These are phyloP conservation scores for Eriosoma lanigerum DNA, from an alignment of 1,140 invertebrate genomes.

Conservation along the genomic window DNA sequence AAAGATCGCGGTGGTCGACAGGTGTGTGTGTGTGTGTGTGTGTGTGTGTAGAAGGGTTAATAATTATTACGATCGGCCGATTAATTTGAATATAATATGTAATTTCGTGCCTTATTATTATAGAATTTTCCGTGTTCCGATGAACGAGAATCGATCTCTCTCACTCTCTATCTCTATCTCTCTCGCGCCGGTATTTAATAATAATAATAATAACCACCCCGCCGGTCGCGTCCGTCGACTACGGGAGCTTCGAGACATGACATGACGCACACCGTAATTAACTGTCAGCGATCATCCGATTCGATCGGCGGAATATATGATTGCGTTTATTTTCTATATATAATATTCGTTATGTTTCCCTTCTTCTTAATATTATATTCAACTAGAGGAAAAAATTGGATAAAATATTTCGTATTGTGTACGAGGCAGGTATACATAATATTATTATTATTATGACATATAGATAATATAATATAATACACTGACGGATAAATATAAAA, in stretches of 20 bases:
- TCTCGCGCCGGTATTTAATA: constrained; percentile 18
- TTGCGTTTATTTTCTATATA: not conserved
- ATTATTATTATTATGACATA: not conserved
- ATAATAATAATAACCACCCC: constrained; percentile 23
- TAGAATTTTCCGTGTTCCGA: constrained; percentile 28
- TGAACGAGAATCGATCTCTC: constrained; percentile 43
- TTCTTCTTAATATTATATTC: constrained; percentile 34
- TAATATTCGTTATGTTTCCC: not conserved
- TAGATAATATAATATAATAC: not conserved
- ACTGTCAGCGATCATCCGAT: constrained; percentile 49
- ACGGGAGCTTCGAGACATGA: constrained; percentile 35
- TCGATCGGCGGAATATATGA: constrained; percentile 13
- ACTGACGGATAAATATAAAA: not conserved
- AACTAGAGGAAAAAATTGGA: constrained; percentile 3
- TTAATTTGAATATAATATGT: constrained; percentile 25
- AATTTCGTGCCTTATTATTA: constrained; percentile 40
- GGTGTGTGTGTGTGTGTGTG: not conserved
- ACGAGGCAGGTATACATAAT: not conserved
- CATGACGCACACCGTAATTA: constrained; percentile 40
- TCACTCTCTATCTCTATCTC: no score
- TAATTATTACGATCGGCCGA: constrained; percentile 40
- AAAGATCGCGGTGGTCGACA: not conserved
- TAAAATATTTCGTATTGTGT: not conserved
- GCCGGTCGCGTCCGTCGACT: not conserved
- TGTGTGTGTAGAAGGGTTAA: not conserved